Evolutionary conservation across 2,113 vertebrate genomes (phyloP).

Genomic region (Ochotona curzoniae): DNA sequence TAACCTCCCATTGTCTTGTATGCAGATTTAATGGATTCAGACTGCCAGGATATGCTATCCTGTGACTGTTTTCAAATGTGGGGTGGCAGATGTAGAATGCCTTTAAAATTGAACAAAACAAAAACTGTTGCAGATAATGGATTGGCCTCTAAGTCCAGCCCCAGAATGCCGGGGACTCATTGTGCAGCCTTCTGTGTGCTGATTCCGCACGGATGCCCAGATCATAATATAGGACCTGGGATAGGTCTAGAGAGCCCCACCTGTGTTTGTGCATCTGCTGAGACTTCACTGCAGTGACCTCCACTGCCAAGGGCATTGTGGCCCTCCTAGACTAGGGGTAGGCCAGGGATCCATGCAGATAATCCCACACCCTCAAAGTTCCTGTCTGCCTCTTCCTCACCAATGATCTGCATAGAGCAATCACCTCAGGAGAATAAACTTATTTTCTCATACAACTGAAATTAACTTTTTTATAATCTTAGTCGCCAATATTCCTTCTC

Average conservation of each 20-base stretch:
- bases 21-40: not conserved
- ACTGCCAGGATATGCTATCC: not conserved
- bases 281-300: not conserved
- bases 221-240: not conserved
- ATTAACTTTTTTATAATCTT: not conserved
- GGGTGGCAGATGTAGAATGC: not conserved
- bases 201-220: not conserved
- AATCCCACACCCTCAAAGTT: not conserved
- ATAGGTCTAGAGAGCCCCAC: not conserved
- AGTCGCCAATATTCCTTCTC: constrained; percentile 8
- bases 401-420: too few relatives aligned
- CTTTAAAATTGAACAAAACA: constrained; percentile 18
- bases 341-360: not conserved
- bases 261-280: not conserved
- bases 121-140: not conserved
- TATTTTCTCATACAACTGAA: not conserved
- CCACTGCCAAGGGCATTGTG: not conserved
- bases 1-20: not conserved
- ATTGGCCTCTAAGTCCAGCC: not conserved
- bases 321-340: not conserved
- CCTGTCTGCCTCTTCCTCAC: not conserved
- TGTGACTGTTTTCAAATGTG: constrained; percentile 44
- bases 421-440: not conserved
- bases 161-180: too few relatives aligned
- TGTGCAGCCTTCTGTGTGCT: not conserved